Percentiles rank a stretch among this genome's conserved stretches.
phyloP scores from a whole-genome alignment of 2,113 vertebrate species.

The Orientallactaga bullata region DNA sequence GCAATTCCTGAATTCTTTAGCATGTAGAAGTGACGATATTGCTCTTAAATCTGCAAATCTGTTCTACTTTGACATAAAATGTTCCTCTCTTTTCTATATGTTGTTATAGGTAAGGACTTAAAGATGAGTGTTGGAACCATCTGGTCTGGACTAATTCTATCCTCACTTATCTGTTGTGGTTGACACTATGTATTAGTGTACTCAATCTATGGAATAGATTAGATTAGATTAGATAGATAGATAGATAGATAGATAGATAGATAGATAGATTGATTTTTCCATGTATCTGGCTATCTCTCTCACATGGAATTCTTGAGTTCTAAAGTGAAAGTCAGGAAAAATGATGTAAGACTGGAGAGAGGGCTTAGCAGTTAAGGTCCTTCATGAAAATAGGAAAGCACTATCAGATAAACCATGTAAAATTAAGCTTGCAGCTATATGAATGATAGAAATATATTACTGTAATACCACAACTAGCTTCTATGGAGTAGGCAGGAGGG shows the following conservation, averaged over 20 bases:
- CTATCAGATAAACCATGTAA: slow-evolving; percentile 24
- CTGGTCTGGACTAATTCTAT: neutral
- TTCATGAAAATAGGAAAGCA: neutral
- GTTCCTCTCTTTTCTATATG: neutral
- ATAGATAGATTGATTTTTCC: too few relatives aligned
- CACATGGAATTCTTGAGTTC: neutral
- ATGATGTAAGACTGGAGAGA: too few relatives aligned
- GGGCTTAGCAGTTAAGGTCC: too few relatives aligned
- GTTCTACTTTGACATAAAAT: neutral
- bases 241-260: too few relatives aligned
- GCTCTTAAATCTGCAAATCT: neutral
- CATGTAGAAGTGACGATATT: neutral
- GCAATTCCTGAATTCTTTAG: neutral
- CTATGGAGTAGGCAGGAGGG: neutral
- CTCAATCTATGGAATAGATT: too few relatives aligned
- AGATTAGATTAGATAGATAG: too few relatives aligned
- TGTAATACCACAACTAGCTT: neutral
- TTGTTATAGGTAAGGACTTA: neutral
- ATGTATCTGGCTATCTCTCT: neutral
- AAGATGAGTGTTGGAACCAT: neutral
- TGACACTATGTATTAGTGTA: neutral
- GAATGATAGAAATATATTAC: neutral
- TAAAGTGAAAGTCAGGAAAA: neutral
- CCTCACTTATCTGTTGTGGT: neutral
- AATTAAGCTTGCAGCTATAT: neutral